Percentiles rank a stretch among this genome's conserved stretches.
Evolutionary conservation across 2,888 invertebrate species (phyloP).

Genomic region (Halictus quadricinctus): DNA sequence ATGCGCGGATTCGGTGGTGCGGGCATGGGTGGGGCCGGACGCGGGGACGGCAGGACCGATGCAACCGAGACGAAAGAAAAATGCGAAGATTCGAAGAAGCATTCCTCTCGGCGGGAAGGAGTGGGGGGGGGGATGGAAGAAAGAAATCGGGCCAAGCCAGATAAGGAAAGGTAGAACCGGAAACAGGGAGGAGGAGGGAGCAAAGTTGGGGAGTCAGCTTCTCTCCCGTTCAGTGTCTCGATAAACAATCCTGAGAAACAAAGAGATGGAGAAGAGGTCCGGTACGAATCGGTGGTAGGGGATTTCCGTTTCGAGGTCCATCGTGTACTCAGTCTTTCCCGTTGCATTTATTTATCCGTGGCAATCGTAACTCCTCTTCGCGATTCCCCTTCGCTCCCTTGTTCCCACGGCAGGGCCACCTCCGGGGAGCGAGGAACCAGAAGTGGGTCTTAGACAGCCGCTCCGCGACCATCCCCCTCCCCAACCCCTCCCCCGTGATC

Average conservation of each 20-base stretch:
- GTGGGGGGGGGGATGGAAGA: neutral
- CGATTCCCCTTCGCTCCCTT: conserved; percentile 26
- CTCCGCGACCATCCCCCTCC: neutral
- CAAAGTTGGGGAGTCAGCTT: conserved; percentile 46
- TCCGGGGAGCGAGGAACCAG: neutral
- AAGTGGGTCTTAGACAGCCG: neutral
- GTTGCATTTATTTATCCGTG: conserved; percentile 62
- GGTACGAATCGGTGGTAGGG: conserved; percentile 33
- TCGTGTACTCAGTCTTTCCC: conserved; percentile 30
- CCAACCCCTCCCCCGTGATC: neutral
- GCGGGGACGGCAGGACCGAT: conserved; percentile 12
- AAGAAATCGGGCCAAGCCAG: conserved; percentile 32
- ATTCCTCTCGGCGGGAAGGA: conserved; percentile 30
- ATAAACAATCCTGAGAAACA: conserved; percentile 61
- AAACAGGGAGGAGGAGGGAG: conserved; percentile 2
- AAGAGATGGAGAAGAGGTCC: conserved; percentile 40
- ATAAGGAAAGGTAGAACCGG: conserved; percentile 24
- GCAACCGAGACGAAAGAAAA: conserved; percentile 50
- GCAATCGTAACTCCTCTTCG: conserved; percentile 48
- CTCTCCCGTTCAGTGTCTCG: conserved; percentile 37
- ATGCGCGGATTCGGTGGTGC: neutral
- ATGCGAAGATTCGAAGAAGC: conserved; percentile 58
- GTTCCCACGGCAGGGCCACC: conserved; percentile 8
- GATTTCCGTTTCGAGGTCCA: conserved; percentile 50
- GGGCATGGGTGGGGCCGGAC: neutral